A percentile compares a stretch with the other conserved stretches of the same genome.
Evolutionary conservation across 1,140 invertebrate species (phyloP).

Genomic region (Chionoecetes opilio): DNA sequence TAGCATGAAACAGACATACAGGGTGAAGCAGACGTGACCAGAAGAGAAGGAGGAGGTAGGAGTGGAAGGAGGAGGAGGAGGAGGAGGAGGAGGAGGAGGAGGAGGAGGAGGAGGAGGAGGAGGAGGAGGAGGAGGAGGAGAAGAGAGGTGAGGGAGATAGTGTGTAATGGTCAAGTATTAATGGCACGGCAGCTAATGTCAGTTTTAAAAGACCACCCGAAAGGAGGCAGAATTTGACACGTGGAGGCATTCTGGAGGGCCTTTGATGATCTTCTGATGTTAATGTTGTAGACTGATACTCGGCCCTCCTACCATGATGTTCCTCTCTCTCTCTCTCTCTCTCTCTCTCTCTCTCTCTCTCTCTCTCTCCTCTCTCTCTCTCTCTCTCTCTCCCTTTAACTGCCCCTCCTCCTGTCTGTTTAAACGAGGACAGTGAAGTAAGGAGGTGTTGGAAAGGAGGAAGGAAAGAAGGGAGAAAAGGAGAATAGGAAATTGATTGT

Average conservation of each 20-base stretch:
- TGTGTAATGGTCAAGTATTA: conserved; percentile 44
- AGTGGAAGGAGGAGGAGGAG: not conserved
- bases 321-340: not conserved
- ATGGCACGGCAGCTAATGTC: conserved; percentile 47
- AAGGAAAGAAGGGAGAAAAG: not conserved
- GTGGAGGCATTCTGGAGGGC: not conserved
- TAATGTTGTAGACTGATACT: conserved; percentile 29
- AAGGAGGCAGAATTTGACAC: conserved; percentile 38
- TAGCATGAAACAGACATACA: not conserved
- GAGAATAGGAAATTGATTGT: not conserved
- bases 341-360: not conserved
- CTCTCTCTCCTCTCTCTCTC: not conserved
- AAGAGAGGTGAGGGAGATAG: not conserved
- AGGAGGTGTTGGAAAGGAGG: not conserved
- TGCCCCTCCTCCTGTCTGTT: not conserved
- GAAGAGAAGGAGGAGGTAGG: not conserved
- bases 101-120: not conserved
- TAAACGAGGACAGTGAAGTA: not conserved
- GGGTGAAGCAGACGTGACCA: too few relatives aligned
- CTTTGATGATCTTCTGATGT: conserved; percentile 52
- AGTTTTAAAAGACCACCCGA: conserved; percentile 44
- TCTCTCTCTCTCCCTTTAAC: not conserved
- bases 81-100: not conserved
- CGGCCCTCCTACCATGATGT: not conserved
- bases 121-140: not conserved